Conservation (phyloP, 2,797 vertebrate genomes). For the Furcifer pardalis region DNA sequence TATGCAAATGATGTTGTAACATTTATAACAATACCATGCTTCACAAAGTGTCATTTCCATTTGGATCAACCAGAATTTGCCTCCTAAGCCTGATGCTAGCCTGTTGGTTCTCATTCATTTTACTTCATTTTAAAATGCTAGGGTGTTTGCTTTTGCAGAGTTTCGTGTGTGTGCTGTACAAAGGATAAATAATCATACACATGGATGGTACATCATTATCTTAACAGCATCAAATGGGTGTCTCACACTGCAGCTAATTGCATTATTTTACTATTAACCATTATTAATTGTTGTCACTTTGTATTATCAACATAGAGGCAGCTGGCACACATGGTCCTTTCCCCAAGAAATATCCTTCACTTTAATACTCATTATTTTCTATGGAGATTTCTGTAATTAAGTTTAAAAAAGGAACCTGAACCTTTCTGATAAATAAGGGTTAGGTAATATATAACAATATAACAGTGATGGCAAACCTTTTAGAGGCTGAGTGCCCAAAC, state of each 20-base stretch:
- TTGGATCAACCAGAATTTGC: background rate
- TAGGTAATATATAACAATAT: conserved; percentile 10
- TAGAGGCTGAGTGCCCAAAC: too few species aligned
- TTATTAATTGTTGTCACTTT: conserved; percentile 66
- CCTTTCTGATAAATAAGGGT: conserved; percentile 15
- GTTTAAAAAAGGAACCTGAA: conserved; percentile 57
- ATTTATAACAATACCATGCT: background rate
- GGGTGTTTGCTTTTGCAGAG: too few species aligned
- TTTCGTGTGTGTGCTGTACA: background rate
- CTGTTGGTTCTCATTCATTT: background rate
- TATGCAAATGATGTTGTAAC: background rate
- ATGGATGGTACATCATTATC: conserved; percentile 36
- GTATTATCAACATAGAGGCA: conserved; percentile 66
- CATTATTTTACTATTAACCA: conserved; percentile 72
- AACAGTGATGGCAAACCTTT: too few species aligned
- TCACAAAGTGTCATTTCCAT: background rate
- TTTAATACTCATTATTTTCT: conserved; percentile 60
- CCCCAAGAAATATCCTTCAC: conserved; percentile 60
- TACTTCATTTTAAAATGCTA: background rate
- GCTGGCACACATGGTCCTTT: conserved; percentile 59
- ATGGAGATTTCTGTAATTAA: conserved; percentile 50
- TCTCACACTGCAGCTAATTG: conserved; percentile 53
- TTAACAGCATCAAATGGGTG: conserved; percentile 48
- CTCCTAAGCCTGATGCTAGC: background rate
- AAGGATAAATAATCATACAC: conserved; percentile 3